These are phyloP conservation scores for Sipha flava DNA, from an alignment of 1,140 invertebrate genomes.

Conservation along the genomic window DNA sequence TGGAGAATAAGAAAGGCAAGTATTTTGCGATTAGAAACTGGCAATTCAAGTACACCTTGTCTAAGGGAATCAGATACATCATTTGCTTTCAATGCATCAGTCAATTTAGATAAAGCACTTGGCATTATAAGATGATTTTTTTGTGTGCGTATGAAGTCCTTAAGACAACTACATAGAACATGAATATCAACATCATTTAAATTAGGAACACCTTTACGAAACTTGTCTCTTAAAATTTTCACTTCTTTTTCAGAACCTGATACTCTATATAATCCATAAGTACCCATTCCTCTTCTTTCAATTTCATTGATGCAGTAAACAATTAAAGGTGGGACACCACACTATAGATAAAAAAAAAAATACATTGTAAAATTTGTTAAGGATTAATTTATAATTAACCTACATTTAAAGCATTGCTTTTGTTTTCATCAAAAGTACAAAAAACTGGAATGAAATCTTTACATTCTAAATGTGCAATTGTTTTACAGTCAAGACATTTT, in stretches of 20 bases:
- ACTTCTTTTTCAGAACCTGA: conserved; percentile 77
- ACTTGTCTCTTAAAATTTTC: conserved; percentile 72
- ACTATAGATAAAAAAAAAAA: background rate
- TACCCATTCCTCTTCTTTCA: conserved; percentile 72
- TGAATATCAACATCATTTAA: conserved; percentile 64
- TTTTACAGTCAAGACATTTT: conserved; percentile 69
- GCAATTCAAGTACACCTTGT: conserved; percentile 48
- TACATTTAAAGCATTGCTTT: background rate
- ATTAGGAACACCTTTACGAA: conserved; percentile 64
- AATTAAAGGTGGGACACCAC: conserved; percentile 73
- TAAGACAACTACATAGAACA: conserved; percentile 73
- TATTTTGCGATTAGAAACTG: conserved; percentile 76
- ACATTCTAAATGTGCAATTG: conserved; percentile 68
- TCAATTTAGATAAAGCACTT: conserved; percentile 67
- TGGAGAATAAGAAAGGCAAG: conserved; percentile 77
- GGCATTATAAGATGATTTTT: conserved; percentile 74
- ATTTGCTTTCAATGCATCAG: conserved; percentile 52
- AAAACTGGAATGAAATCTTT: conserved; percentile 68
- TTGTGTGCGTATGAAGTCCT: conserved; percentile 75
- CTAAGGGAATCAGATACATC: conserved; percentile 58
- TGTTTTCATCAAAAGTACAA: conserved; percentile 50
- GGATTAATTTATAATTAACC: background rate
- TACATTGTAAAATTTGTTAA: background rate
- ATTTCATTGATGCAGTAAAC: conserved; percentile 92
- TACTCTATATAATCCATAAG: conserved; percentile 84